Base-by-base conservation (phyloP, 2,888 invertebrate species). In the Plebejus melissa region DNA sequence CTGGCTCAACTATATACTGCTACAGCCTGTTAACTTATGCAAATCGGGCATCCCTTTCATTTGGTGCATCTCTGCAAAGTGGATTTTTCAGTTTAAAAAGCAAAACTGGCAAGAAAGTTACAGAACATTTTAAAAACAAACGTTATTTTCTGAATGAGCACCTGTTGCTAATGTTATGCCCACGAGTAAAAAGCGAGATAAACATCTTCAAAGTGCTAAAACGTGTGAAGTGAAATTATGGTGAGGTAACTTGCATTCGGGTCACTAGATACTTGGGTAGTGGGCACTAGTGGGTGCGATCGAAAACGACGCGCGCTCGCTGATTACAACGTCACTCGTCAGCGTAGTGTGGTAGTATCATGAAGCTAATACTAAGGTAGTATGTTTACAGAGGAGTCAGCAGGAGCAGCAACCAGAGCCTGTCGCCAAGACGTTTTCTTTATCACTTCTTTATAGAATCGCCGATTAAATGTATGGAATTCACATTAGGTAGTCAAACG, bases 161-260 rank as follows among this genome's bases (percentile, higher is more conserved):
- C 46, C 60, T 28, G 4, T 28, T 11, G 28, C 22, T 22, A 28
- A 28, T 60, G 28, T 58, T 4, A 60, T 11, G 60, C 9, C 28
- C 2, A 22, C n/a, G 7, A 58, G 58, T 58, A 60, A 60, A 13
- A 65, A 65, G 0, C 11, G 32, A 13, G 65, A 65, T 65, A 65
- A 65, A 32, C 32, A 28, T 65, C 36, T 65, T 65, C 32, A 32
- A 28, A 60, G 32, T 32, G 65, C 32, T 75, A 75, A 75, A 75
- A 58, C 46, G 75, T 65, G 81, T 85, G 81, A 86, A 86, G 87
- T 86, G 84, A 88, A 87, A 90, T 85, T 86, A 85, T 86, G 85
- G 84, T 84, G 84, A 81, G 82, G 82, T 82, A 83, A 82, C 84
- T 32, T 9, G 22, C n/a, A 88, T 88, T 87, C 81, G 84, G 88